A percentile compares a stretch with the other conserved stretches of the same genome.
phyloP scores from a whole-genome alignment of 1,140 invertebrate species.

The Zaprionus gabonicus region DNA sequence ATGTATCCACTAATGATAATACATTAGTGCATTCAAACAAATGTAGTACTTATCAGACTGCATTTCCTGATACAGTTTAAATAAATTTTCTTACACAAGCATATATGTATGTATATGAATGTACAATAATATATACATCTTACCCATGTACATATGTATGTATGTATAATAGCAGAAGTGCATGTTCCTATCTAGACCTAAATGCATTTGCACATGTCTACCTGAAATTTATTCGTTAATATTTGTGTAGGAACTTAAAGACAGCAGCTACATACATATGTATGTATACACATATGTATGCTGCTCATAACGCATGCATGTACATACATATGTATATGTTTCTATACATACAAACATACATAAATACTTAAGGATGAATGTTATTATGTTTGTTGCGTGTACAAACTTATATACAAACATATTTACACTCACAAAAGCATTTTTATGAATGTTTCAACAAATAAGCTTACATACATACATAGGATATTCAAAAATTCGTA shows the following conservation, averaged over 20 bases:
- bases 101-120: background rate
- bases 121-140: background rate
- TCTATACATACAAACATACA: background rate
- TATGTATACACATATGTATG: background rate
- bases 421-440: background rate
- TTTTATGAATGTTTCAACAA: constrained; percentile 10
- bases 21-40: background rate
- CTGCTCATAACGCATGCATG: background rate
- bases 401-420: constrained; percentile 4
- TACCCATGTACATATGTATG: background rate
- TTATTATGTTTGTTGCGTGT: constrained; percentile 1
- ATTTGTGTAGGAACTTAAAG: background rate
- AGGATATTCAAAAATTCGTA: constrained; percentile 13
- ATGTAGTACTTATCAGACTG: background rate
- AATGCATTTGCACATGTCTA: constrained; percentile 1
- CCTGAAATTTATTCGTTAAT: background rate
- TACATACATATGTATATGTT: too few species aligned
- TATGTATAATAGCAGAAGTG: background rate
- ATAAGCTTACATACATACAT: constrained; percentile 2
- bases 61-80: background rate
- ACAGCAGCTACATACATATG: background rate
- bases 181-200: constrained; percentile 2
- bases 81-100: background rate
- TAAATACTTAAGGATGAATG: constrained; percentile 10
- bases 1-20: background rate